A percentile compares a stretch with the other conserved stretches of the same genome.
Evolutionary conservation across 1,140 invertebrate genomes (phyloP).

Genomic region (Bombus soroeensis): DNA sequence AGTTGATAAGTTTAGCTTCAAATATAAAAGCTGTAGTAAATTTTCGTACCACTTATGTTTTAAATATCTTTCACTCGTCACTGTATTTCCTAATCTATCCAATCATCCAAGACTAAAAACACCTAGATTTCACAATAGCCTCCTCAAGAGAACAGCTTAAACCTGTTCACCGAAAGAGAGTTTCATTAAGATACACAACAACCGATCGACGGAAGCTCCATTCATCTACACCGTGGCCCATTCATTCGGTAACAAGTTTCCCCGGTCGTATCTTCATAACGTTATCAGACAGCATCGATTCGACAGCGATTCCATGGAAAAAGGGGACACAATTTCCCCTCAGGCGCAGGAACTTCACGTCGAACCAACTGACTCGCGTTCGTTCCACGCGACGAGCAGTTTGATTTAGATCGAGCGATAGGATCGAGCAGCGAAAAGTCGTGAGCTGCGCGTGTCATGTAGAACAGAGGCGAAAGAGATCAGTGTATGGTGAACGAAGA

Average conservation of each 20-base stretch:
- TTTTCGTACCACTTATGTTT: too few relatives aligned
- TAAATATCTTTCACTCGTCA: background rate
- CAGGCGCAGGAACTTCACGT: background rate
- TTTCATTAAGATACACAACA: background rate
- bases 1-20: background rate
- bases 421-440: background rate
- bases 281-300: constrained; percentile 5
- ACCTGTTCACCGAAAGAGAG: background rate
- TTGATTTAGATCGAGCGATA: constrained; percentile 45
- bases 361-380: too few relatives aligned
- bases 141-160: background rate
- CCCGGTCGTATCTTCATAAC: constrained; percentile 7
- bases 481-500: background rate
- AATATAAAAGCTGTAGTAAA: too few relatives aligned
- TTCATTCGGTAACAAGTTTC: constrained; percentile 14
- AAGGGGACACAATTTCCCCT: constrained; percentile 13
- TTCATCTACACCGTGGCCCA: background rate
- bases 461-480: background rate
- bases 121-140: too few relatives aligned
- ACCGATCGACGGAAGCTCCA: constrained; percentile 2
- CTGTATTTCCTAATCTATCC: background rate
- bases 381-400: constrained; percentile 18
- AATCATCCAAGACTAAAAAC: too few relatives aligned
- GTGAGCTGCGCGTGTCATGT: background rate
- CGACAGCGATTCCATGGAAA: background rate